Conservation (phyloP, 92 coral and sea anemone genomes). For the Epizoanthus rinbou region DNA sequence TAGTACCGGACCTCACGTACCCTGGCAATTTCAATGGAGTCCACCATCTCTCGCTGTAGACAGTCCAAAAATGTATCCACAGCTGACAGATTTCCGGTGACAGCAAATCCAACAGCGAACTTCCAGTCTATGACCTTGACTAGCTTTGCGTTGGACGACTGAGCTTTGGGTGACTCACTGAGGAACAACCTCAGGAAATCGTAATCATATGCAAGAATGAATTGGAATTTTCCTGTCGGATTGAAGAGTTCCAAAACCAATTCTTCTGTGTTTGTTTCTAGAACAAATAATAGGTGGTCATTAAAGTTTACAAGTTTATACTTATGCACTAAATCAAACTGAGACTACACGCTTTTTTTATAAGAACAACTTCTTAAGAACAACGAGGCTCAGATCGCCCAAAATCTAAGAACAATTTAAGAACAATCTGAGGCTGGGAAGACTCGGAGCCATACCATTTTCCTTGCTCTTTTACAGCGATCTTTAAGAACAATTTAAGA, state of each 20-base stretch:
- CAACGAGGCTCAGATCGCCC: no score
- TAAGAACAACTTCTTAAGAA: no score
- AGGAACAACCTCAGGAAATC: not conserved
- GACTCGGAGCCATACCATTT: no score
- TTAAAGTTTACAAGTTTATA: no score
- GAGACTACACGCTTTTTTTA: no score
- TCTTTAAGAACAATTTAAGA: no score
- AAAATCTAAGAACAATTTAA: no score
- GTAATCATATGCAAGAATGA: not conserved
- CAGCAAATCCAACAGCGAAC: not conserved
- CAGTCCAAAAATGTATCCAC: not conserved
- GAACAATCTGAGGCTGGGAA: no score
- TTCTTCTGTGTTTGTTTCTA: not conserved
- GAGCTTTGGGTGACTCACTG: not conserved
- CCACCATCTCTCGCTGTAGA: constrained; percentile 5
- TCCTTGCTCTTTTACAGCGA: no score
- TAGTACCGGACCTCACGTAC: not conserved
- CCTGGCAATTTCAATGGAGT: constrained; percentile 1
- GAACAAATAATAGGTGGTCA: not conserved
- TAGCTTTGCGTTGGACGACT: not conserved
- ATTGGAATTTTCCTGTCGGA: not conserved
- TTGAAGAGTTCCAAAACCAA: not conserved
- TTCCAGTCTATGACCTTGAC: not conserved
- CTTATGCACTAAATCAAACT: no score
- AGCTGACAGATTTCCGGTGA: not conserved